Percentiles rank a stretch among this genome's conserved stretches.
phyloP scores from a whole-genome alignment of 2,113 vertebrate species.

The Sisor rabdophorus region DNA sequence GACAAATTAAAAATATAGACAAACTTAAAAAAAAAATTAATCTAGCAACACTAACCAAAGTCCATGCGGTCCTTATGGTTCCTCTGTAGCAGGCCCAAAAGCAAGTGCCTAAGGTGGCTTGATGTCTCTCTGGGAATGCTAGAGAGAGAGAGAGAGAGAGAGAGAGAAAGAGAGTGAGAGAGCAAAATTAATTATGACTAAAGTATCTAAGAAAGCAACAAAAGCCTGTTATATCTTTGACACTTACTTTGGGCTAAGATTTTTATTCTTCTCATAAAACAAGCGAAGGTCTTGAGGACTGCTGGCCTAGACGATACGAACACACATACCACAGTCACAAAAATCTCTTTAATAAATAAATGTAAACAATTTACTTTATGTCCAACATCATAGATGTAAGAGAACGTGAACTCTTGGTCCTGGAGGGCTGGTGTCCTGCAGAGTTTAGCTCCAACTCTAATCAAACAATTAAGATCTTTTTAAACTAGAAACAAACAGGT shows the following conservation, averaged over 20 bases:
- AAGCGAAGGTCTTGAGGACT: conserved; percentile 95
- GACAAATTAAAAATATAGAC: background rate
- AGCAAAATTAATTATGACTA: background rate
- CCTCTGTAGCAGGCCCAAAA: conserved; percentile 85
- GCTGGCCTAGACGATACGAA: conserved; percentile 78
- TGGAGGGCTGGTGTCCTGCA: too few relatives aligned
- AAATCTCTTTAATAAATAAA: background rate
- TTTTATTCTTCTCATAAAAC: conserved; percentile 98
- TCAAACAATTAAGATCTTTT: too few relatives aligned
- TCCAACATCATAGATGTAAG: background rate
- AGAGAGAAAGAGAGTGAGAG: background rate
- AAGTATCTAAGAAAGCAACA: background rate
- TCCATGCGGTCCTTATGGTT: conserved; percentile 94
- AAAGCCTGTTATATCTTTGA: too few relatives aligned
- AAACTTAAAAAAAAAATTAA: background rate
- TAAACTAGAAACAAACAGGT: too few relatives aligned
- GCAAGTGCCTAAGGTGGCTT: conserved; percentile 81
- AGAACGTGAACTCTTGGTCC: too few relatives aligned
- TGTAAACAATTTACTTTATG: background rate
- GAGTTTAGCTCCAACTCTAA: too few relatives aligned
- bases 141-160: conserved; percentile 20
- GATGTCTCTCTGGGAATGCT: conserved; percentile 98
- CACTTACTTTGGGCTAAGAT: conserved; percentile 87
- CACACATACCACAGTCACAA: background rate
- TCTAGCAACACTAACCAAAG: conserved; percentile 75